phyloP scores from a whole-genome alignment of 2,797 vertebrate species.

The Lacerta agilis region DNA sequence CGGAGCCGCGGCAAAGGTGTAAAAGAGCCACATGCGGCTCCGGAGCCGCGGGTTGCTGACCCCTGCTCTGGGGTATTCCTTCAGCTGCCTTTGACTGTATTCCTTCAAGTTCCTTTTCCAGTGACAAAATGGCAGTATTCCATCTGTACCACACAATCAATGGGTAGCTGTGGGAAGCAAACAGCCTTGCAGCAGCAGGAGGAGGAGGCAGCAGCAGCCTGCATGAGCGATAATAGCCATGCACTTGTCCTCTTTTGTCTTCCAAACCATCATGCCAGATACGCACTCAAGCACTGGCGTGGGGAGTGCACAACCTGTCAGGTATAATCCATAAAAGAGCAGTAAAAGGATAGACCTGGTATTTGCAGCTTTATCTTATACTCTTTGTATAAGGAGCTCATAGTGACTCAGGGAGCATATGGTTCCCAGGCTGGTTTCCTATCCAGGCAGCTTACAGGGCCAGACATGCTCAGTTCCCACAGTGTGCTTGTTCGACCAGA shows the following conservation, averaged over 20 bases:
- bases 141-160: background rate
- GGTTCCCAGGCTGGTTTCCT: background rate
- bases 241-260: background rate
- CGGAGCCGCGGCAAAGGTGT: too few relatives aligned
- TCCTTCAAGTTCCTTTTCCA: background rate
- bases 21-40: too few relatives aligned
- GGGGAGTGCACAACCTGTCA: background rate
- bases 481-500: background rate
- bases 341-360: background rate
- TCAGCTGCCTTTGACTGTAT: background rate
- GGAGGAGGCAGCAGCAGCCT: background rate
- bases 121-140: background rate
- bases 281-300: background rate
- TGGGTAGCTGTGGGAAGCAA: background rate
- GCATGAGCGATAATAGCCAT: background rate
- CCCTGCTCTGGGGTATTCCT: background rate
- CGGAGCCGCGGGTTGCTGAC: too few relatives aligned
- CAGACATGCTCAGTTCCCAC: background rate
- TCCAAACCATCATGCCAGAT: background rate
- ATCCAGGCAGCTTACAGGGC: background rate
- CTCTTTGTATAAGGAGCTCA: background rate
- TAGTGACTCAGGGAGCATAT: background rate
- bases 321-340: background rate
- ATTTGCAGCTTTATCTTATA: background rate
- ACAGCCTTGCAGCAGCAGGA: background rate